Evolutionary conservation across 2,888 invertebrate species (phyloP).

Genomic region (Aplocera efformata): DNA sequence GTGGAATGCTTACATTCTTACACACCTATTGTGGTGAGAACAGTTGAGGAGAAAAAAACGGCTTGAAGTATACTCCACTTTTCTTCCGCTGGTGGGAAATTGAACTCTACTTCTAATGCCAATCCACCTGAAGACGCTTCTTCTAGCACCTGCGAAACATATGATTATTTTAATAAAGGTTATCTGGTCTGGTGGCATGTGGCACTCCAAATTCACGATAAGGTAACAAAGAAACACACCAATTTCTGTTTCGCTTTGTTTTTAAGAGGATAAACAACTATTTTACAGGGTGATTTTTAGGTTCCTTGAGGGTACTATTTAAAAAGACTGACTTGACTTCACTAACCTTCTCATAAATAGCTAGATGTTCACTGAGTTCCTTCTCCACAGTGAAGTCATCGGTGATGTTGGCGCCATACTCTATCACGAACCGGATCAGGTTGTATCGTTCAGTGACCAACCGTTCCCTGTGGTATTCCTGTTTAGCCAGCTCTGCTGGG

Average conservation of each 20-base stretch:
- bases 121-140: conserved; percentile 87
- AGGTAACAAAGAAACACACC: too few relatives aligned
- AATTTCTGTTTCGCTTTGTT: too few relatives aligned
- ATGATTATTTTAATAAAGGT: too few relatives aligned
- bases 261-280: too few relatives aligned
- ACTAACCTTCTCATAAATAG: conserved; percentile 66
- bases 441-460: conserved; percentile 80
- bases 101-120: conserved; percentile 74
- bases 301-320: too few relatives aligned
- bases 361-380: conserved; percentile 61
- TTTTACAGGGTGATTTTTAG: too few relatives aligned
- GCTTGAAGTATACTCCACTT: conserved; percentile 92
- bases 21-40: conserved; percentile 94
- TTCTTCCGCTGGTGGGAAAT: conserved; percentile 77
- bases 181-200: too few relatives aligned
- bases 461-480: conserved; percentile 81
- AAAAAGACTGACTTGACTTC: too few relatives aligned
- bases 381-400: conserved; percentile 80
- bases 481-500: conserved; percentile 86
- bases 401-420: conserved; percentile 74
- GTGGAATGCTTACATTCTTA: conserved; percentile 69
- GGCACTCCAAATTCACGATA: too few relatives aligned
- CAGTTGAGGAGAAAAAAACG: conserved; percentile 94
- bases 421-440: conserved; percentile 81
- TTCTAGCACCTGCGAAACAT: conserved; percentile 80